Evolutionary conservation across 2,113 vertebrate species (phyloP).

Genomic region (Equus przewalskii): DNA sequence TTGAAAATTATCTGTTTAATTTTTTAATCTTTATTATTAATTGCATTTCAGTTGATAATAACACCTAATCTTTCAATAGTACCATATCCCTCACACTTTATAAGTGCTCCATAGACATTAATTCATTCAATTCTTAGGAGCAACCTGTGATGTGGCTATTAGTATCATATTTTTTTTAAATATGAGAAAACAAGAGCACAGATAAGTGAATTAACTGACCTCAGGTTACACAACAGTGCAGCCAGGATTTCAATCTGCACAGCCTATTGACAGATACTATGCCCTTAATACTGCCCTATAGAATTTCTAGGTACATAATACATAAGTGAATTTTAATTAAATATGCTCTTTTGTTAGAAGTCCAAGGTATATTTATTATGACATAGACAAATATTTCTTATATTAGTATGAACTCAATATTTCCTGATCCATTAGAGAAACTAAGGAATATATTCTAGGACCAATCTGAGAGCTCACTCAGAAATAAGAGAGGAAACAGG

Average conservation of each 20-base stretch:
- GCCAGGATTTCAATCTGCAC: not conserved
- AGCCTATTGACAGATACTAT: not conserved
- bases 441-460: not conserved
- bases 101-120: not conserved
- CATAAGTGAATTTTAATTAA: not conserved
- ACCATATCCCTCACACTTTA: not conserved
- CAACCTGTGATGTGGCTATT: not conserved
- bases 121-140: not conserved
- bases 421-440: not conserved
- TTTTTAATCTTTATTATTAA: not conserved
- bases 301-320: not conserved
- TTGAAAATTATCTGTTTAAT: not conserved
- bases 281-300: not conserved
- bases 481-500: not conserved
- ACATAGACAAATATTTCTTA: not conserved
- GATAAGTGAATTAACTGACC: not conserved
- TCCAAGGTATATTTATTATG: not conserved
- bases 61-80: not conserved
- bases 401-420: not conserved
- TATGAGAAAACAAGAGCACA: not conserved
- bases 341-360: not conserved
- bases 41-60: not conserved
- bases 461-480: not conserved
- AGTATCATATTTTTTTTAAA: not conserved
- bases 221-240: not conserved